Evolutionary conservation across 2,888 invertebrate species (phyloP).

Genomic region (Ophion ventricosus): DNA sequence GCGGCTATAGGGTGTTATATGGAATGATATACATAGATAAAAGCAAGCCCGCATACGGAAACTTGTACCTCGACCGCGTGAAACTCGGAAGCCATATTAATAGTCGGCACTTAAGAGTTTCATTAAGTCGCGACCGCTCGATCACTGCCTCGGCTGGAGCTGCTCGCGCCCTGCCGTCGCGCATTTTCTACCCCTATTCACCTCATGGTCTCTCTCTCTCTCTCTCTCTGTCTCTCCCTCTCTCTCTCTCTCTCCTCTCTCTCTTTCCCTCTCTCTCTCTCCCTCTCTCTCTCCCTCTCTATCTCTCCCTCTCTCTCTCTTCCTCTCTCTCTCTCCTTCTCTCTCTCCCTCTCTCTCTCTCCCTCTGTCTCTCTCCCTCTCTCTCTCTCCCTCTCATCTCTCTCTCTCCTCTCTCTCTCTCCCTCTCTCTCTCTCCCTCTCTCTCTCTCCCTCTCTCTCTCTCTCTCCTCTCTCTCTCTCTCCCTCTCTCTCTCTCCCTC

Average conservation of each 20-base stretch:
- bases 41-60: conserved; percentile 56
- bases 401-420: conserved; percentile 17
- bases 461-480: conserved; percentile 2
- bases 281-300: conserved; percentile 7
- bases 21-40: conserved; percentile 39
- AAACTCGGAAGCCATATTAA: conserved; percentile 81
- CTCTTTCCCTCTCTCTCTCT: not conserved
- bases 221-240: not conserved
- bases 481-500: not conserved
- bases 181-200: conserved; percentile 16
- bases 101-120: conserved; percentile 82
- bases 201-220: conserved; percentile 7
- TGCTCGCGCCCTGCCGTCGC: conserved; percentile 15
- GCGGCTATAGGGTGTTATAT: conserved; percentile 35
- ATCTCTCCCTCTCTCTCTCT: conserved; percentile 7
- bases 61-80: conserved; percentile 70
- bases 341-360: conserved; percentile 1
- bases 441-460: conserved; percentile 8
- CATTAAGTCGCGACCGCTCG: conserved; percentile 82
- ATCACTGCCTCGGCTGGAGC: conserved; percentile 75
- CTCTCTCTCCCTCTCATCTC: not conserved
- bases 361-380: conserved; percentile 6
- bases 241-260: too few relatives aligned
- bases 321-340: not conserved
- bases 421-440: not conserved